Conservation (phyloP, 2,888 invertebrate genomes). For the Cyclophora albipunctata region DNA sequence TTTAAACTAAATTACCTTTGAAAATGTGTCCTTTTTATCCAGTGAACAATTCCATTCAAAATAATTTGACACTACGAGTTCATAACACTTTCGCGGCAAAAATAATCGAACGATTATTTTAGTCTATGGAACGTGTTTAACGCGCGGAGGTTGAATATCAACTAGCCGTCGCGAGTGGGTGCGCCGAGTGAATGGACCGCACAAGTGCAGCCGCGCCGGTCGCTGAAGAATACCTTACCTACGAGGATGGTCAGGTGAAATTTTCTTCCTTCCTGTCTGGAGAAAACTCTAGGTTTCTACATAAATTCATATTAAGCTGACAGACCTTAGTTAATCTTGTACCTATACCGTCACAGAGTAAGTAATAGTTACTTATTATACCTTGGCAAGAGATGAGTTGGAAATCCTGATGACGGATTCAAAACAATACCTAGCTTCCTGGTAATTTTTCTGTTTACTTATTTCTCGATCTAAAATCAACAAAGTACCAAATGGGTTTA, state of each 20-base stretch:
- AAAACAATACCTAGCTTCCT: too few species aligned
- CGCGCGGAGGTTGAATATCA: constrained; percentile 51
- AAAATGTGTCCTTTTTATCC: background rate
- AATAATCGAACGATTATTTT: background rate
- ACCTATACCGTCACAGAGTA: too few species aligned
- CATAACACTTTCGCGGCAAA: constrained; percentile 14
- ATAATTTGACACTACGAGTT: constrained; percentile 10
- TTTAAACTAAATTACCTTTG: background rate
- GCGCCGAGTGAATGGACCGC: constrained; percentile 34
- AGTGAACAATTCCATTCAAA: constrained; percentile 9
- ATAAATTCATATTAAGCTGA: too few species aligned
- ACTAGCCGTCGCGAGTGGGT: constrained; percentile 46
- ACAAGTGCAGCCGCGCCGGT: constrained; percentile 7
- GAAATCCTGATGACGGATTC: too few species aligned
- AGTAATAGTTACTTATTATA: too few species aligned
- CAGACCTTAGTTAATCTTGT: too few species aligned
- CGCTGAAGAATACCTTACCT: constrained; percentile 22
- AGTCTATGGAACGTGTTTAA: constrained; percentile 35
- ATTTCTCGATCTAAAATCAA: too few species aligned
- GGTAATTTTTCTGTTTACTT: too few species aligned
- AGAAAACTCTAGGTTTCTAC: background rate
- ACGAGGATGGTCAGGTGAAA: constrained; percentile 26
- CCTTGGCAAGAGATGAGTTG: too few species aligned
- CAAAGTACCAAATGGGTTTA: too few species aligned
- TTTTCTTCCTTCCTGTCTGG: constrained; percentile 24